Base-by-base conservation (phyloP, 2,888 invertebrate genomes). In the Portevinia maculata region DNA sequence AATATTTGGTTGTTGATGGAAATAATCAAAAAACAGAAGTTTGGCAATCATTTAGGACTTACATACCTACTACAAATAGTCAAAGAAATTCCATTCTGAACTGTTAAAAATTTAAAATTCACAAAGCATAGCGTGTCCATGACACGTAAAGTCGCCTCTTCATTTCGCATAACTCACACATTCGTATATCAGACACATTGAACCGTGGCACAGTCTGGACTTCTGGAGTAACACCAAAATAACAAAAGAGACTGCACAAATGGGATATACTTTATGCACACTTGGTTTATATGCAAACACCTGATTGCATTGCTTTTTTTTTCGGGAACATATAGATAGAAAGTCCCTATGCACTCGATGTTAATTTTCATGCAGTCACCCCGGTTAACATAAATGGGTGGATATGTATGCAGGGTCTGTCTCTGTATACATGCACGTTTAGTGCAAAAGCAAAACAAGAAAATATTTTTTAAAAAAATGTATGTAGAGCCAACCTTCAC, bases 61-160 rank as follows among this genome's bases (percentile, higher is more conserved):
- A 13, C 46, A n/a, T n/a, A n/a, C n/a, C n/a, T n/a, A n/a, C 46
- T 24, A 32, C 30, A 52, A 50, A 41, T 46, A 48, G 52, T 53
- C 65, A 28, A 53, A 67, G 62, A 76, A 75, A 81, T 75, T 81
- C 81, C 71, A 79, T 55, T 69, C 41, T 73, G 69, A 74, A 69
- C 44, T 34, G 13, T 32, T 46, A n/a, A n/a, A n/a, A 71, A 60
- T 76, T 76, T 71, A 71, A 83, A 76, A 71, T 83, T 64, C 76
- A 76, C 81, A 83, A 83, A 76, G 81, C 81, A 71, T 71, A 76
- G 57, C 81, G 76, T 83, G n/a, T n/a, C n/a, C n/a, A n/a, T n/a
- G 76, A 83, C 76, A 76, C 71, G 70, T 71, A 59, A 64, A 76
- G 76, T 19, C 75, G 21, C 46, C 64, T 76, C 79, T 67, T 60